Base-by-base conservation (phyloP, 2,113 vertebrate species). In the Hippocampus guttulatus region DNA sequence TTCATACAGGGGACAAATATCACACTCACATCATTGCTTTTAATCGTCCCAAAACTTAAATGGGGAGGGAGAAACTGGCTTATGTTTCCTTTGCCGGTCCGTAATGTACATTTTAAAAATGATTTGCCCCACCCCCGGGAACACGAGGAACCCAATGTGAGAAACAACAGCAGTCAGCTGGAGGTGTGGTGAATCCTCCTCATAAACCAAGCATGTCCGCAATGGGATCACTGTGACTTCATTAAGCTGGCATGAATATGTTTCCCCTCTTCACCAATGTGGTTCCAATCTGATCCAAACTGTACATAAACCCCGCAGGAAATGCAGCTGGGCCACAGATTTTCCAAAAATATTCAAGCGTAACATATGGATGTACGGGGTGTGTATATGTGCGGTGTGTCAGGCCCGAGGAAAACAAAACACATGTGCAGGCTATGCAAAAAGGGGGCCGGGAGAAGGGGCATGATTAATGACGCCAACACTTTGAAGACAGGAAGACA, bases 401-500 rank as follows among this genome's bases (percentile, higher is more conserved):
- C 33, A 15, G 58, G 27, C 58, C 58, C 27, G 25, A 52, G 80
- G 74, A 77, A 85, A 84, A 88, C 82, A 80, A 88, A 91, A 88
- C 82, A 87, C 80, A 87, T 87, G 88, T 80, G 84, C 38, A 85
- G 79, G 76, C 69, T 70, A 80, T 52, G 76, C 70, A 71, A 47
- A 78, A 75, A 58, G 71, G 80, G 75, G 10, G 18, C 49, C 3
- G 38, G 20, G 5, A 18, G 15, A 18, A 76, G 76, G 76, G 83
- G 80, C 70, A 74, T 90, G 89, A 91, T 91, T 90, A 90, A 90
- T 73, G 74, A 88, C 1, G 67, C 79, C 80, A 75, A 87, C 84
- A 85, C 89, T 89, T 89, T 91, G 89, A 91, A 91, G 83, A 81
- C 83, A 88, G 85, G 88, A 90, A 90, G 86, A 90, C 91, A 92